Evolutionary conservation across 2,797 vertebrate genomes (phyloP), one percentile per base, ranked within the genome.

Genomic region (Cephalopachus bancanus): DNA sequence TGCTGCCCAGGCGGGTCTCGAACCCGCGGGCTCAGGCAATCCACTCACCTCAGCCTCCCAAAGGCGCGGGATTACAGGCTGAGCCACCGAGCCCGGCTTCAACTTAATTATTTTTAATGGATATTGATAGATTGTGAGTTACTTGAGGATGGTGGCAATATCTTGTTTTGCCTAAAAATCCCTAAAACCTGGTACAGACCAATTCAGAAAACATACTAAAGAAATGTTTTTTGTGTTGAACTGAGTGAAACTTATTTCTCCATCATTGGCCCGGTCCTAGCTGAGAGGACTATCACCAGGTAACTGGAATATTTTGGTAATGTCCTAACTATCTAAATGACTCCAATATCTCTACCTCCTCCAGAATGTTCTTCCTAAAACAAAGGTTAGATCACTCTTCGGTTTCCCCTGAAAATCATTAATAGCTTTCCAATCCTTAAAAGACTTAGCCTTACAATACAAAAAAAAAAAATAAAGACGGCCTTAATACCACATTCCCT

Each of bases 41-140:
- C n/a, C n/a, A n/a, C n/a, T n/a, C n/a, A n/a, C n/a, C n/a, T n/a
- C n/a, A n/a, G n/a, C n/a, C n/a, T n/a, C n/a, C n/a, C n/a, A n/a
- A n/a, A n/a, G n/a, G n/a, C n/a, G n/a, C n/a, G n/a, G n/a, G n/a
- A n/a, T n/a, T n/a, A n/a, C n/a, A n/a, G n/a, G n/a, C n/a, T n/a
- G n/a, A n/a, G n/a, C n/a, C n/a, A n/a, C n/a, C n/a, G n/a, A n/a
- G n/a, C n/a, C n/a, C n/a, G n/a, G n/a, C n/a, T n/a, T 91, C 64
- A 65, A 76, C 30, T 75, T 84, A 84, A 83, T 96, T 64, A 64
- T 64, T 64, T 81, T 95, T 83, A 79, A 88, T 91, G 37, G 90
- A 95, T 71, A 37, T 80, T 94, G 85, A 90, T 64, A 79, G 69
- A n/a, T 2, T 53, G 17, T 84, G 67, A 85, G 12, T 60, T 87